Evolutionary conservation across 1,140 invertebrate genomes (phyloP).

Genomic region (Zophobas atratus): DNA sequence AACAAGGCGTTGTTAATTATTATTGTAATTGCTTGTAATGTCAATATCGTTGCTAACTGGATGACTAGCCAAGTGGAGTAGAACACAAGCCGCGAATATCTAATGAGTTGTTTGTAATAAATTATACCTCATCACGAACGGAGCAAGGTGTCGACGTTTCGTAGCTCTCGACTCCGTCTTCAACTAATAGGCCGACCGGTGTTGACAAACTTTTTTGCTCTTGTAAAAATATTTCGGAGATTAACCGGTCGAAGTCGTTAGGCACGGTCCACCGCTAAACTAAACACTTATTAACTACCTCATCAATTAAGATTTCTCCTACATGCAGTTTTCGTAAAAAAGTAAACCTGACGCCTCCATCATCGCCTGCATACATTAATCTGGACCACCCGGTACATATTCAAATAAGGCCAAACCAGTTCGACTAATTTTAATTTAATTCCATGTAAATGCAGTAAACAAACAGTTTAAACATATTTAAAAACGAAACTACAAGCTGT

Average conservation of each 20-base stretch:
- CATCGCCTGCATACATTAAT: constrained; percentile 35
- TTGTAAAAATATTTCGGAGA: not conserved
- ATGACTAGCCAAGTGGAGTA: not conserved
- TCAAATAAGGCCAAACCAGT: constrained; percentile 42
- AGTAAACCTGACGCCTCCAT: constrained; percentile 11
- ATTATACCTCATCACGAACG: not conserved
- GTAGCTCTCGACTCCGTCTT: not conserved
- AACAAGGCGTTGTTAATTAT: constrained; percentile 35
- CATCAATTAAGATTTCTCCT: constrained; percentile 20
- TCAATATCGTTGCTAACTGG: constrained; percentile 8
- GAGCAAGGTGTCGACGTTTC: not conserved
- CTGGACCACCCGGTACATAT: constrained; percentile 36
- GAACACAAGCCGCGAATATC: constrained; percentile 6
- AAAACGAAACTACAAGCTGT: constrained; percentile 25
- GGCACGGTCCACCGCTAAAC: not conserved
- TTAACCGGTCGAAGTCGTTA: not conserved
- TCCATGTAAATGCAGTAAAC: constrained; percentile 34
- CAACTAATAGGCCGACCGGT: not conserved
- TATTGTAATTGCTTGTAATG: constrained; percentile 42
- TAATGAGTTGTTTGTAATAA: constrained; percentile 11
- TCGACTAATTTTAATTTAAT: constrained; percentile 41
- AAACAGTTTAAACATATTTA: constrained; percentile 41
- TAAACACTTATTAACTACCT: constrained; percentile 16
- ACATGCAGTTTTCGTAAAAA: constrained; percentile 26
- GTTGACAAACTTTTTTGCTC: not conserved